These are phyloP conservation scores for Ptychoptera contaminata DNA, from an alignment of 2,888 invertebrate species.

Conservation along the genomic window DNA sequence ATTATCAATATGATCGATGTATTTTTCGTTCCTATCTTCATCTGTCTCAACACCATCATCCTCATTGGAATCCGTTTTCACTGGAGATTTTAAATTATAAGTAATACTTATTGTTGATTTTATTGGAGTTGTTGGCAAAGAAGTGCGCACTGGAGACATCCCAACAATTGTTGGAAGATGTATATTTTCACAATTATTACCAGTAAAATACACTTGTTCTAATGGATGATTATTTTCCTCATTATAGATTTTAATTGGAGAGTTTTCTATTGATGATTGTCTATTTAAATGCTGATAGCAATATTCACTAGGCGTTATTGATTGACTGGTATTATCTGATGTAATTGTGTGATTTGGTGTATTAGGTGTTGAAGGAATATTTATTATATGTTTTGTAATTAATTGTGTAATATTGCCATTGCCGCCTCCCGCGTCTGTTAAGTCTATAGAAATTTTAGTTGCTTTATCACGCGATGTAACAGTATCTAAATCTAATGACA, in stretches of 20 bases:
- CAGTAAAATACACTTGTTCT: slow-evolving; percentile 18
- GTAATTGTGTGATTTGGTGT: slow-evolving; percentile 21
- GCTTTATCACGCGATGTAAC: background rate
- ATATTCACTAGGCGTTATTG: slow-evolving; percentile 31
- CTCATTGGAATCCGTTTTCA: slow-evolving; percentile 33
- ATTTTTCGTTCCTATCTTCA: slow-evolving; percentile 20
- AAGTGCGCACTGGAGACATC: slow-evolving; percentile 30
- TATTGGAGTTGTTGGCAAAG: slow-evolving; percentile 39
- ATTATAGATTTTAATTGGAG: slow-evolving; percentile 22
- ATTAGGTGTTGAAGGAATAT: slow-evolving; percentile 21
- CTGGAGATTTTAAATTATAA: slow-evolving; percentile 44
- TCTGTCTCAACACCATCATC: slow-evolving; percentile 33
- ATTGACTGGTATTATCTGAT: slow-evolving; percentile 31
- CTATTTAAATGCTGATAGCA: slow-evolving; percentile 31
- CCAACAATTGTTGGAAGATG: slow-evolving; percentile 29
- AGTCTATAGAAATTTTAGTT: slow-evolving; percentile 17
- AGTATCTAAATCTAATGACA: slow-evolving; percentile 23
- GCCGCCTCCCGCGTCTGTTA: slow-evolving; percentile 9
- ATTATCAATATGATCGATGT: slow-evolving; percentile 13
- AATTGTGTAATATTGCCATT: too few species aligned
- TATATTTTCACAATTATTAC: slow-evolving; percentile 14
- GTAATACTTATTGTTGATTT: slow-evolving; percentile 59
- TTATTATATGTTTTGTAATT: slow-evolving; percentile 2
- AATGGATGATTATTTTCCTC: slow-evolving; percentile 15
- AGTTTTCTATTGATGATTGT: slow-evolving; percentile 27